phyloP scores from a whole-genome alignment of 2,888 invertebrate genomes.

The Subacronicta megacephala region DNA sequence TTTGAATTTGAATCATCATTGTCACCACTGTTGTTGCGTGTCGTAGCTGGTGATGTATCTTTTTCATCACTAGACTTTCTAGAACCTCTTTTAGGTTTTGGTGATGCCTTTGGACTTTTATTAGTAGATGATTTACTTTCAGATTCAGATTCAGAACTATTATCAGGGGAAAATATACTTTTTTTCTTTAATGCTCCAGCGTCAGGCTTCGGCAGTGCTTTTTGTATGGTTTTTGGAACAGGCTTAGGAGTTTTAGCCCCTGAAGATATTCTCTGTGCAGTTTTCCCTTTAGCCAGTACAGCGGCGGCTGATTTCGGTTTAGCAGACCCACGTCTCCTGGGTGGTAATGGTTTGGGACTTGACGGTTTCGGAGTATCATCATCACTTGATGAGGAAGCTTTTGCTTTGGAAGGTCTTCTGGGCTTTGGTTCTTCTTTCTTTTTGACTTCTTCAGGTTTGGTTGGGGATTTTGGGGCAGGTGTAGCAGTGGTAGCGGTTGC shows the following conservation, averaged over 20 bases:
- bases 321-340: constrained; percentile 85
- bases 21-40: constrained; percentile 57
- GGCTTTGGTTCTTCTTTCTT: constrained; percentile 78
- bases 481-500: constrained; percentile 58
- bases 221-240: constrained; percentile 77
- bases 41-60: constrained; percentile 65
- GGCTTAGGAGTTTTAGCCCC: constrained; percentile 84
- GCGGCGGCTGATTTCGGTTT: constrained; percentile 92
- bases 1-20: constrained; percentile 75
- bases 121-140: constrained; percentile 75
- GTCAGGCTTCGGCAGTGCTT: constrained; percentile 71
- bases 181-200: constrained; percentile 90
- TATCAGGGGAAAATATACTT: constrained; percentile 95
- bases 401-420: constrained; percentile 77
- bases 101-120: constrained; percentile 74
- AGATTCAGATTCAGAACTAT: constrained; percentile 86
- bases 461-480: constrained; percentile 75
- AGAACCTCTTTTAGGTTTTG: constrained; percentile 71
- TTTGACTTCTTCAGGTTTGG: constrained; percentile 78
- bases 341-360: constrained; percentile 75
- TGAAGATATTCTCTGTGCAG: constrained; percentile 67
- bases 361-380: constrained; percentile 87
- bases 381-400: constrained; percentile 90
- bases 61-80: constrained; percentile 83
- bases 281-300: constrained; percentile 89